phyloP scores from a whole-genome alignment of 2,113 vertebrate species.

The Naja naja region DNA sequence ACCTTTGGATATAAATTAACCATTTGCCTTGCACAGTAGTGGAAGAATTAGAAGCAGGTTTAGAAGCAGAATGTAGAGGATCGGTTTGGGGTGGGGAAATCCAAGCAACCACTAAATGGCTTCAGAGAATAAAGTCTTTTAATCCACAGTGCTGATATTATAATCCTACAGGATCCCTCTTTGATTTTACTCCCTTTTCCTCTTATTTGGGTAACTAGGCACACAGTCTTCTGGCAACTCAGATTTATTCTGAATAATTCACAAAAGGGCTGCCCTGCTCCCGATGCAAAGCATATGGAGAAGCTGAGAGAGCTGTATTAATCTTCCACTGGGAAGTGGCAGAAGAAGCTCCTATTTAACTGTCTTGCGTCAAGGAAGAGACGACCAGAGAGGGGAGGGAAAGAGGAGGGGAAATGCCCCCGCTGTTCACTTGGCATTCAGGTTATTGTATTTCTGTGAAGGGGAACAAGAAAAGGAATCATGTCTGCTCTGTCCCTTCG shows the following conservation, averaged over 20 bases:
- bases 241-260: background rate
- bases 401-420: background rate
- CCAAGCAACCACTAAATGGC: background rate
- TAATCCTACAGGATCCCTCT: background rate
- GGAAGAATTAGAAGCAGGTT: background rate
- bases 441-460: conserved; percentile 36
- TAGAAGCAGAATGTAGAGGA: background rate
- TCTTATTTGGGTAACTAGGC: background rate
- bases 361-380: conserved; percentile 7
- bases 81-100: background rate
- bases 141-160: background rate
- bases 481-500: conserved; percentile 46
- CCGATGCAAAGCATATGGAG: background rate
- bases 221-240: background rate
- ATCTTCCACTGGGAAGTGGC: background rate
- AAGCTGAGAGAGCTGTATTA: background rate
- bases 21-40: background rate
- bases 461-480: conserved; percentile 39
- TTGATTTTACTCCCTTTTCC: background rate
- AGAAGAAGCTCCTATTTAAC: background rate
- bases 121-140: background rate
- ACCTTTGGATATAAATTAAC: background rate
- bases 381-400: conserved; percentile 12
- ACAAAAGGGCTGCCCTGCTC: background rate
- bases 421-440: conserved; percentile 9